Evolutionary conservation across 2,888 invertebrate species (phyloP).

Genomic region (Timema cristinae): DNA sequence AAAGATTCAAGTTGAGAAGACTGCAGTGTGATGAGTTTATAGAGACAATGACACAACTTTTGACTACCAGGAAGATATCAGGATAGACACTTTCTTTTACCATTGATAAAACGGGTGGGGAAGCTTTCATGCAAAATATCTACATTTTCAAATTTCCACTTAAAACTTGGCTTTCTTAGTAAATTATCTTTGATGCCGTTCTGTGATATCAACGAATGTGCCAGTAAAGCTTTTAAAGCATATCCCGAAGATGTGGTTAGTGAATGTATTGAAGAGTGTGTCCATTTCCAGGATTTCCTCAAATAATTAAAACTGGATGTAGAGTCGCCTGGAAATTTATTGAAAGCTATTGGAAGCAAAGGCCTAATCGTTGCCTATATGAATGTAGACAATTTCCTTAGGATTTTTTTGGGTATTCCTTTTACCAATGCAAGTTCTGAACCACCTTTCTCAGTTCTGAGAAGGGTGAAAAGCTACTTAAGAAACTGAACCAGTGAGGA

Average conservation of each 20-base stretch:
- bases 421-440: not conserved
- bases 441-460: not conserved
- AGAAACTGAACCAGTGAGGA: not conserved
- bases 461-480: too few relatives aligned
- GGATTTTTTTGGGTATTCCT: not conserved
- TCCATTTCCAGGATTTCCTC: not conserved
- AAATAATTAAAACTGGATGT: slow-evolving; percentile 2
- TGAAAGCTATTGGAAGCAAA: not conserved
- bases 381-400: not conserved
- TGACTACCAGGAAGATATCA: not conserved
- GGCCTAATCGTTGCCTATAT: not conserved
- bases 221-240: slow-evolving; percentile 4
- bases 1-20: not conserved
- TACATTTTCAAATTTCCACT: slow-evolving; percentile 6
- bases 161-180: slow-evolving; percentile 13
- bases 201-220: not conserved
- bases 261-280: slow-evolving; percentile 3
- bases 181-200: slow-evolving; percentile 1
- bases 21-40: slow-evolving; percentile 11
- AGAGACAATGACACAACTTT: not conserved
- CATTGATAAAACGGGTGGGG: not conserved
- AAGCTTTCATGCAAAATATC: slow-evolving; percentile 9
- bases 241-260: not conserved
- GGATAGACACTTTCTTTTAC: not conserved
- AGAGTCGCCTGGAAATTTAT: not conserved